A percentile compares a stretch with the other conserved stretches of the same genome.
Conservation (phyloP, 2,113 vertebrate species). For the Lethenteron reissneri region DNA sequence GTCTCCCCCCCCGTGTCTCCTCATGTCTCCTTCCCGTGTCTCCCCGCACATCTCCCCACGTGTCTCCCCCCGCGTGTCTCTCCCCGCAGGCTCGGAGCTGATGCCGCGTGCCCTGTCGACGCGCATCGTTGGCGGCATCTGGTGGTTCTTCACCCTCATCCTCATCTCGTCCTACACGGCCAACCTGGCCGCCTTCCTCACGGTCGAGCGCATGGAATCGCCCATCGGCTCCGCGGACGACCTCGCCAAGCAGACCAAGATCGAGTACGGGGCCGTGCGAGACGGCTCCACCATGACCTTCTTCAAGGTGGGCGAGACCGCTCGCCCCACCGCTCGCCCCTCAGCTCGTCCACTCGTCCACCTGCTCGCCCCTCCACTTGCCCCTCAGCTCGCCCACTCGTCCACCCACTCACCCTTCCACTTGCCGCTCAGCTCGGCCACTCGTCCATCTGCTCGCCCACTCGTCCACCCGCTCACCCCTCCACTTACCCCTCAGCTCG, state of each 20-base stretch:
- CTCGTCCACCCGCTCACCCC: too few species aligned
- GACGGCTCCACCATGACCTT: conserved; percentile 98
- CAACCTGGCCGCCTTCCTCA: conserved; percentile 90
- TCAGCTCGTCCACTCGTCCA: neutral
- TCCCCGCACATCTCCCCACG: neutral
- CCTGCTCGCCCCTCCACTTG: too few species aligned
- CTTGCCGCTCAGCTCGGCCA: too few species aligned
- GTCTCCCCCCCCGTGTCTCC: too few species aligned
- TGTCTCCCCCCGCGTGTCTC: conserved; percentile 17
- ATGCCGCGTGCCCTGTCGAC: conserved; percentile 97
- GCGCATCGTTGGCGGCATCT: conserved; percentile 92
- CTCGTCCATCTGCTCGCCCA: too few species aligned
- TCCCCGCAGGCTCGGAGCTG: conserved; percentile 65
- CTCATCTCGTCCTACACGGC: conserved; percentile 97
- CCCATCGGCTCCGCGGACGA: conserved; percentile 90
- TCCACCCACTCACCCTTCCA: too few species aligned
- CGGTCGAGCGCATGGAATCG: conserved; percentile 91
- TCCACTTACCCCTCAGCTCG: too few species aligned
- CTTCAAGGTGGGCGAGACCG: conserved; percentile 54
- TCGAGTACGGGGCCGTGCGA: conserved; percentile 79
- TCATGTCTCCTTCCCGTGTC: neutral
- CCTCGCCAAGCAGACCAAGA: conserved; percentile 91
- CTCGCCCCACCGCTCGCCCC: neutral
- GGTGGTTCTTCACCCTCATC: conserved; percentile 96
- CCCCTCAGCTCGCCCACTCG: too few species aligned